phyloP scores from a whole-genome alignment of 2,797 vertebrate genomes.

The Lophius americanus region DNA sequence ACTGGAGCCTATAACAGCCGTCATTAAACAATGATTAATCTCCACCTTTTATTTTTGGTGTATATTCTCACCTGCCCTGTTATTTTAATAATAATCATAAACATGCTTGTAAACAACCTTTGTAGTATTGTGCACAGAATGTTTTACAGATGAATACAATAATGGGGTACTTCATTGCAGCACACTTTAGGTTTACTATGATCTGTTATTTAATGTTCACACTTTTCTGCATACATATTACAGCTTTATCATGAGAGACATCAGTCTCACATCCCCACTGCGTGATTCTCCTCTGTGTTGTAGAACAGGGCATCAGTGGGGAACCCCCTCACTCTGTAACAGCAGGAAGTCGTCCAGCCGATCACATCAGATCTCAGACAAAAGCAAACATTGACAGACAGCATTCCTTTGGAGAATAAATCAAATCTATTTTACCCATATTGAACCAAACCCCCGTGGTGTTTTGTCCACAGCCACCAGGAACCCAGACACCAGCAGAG shows the following conservation, averaged over 20 bases:
- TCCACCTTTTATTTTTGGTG: too few relatives aligned
- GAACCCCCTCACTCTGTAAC: background rate
- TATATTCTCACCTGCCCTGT: too few relatives aligned
- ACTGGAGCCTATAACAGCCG: too few relatives aligned
- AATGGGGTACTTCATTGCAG: too few relatives aligned
- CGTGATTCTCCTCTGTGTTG: conserved; percentile 1
- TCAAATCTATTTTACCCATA: background rate
- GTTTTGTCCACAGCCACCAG: conserved; percentile 2
- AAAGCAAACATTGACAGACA: conserved; percentile 7
- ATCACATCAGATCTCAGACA: conserved; percentile 27
- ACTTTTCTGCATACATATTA: background rate
- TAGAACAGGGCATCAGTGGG: conserved; percentile 1
- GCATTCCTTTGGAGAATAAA: conserved; percentile 18
- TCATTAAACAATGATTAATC: too few relatives aligned
- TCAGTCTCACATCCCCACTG: background rate
- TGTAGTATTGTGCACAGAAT: too few relatives aligned
- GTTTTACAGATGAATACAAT: too few relatives aligned
- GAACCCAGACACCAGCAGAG: conserved; percentile 54
- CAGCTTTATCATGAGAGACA: background rate
- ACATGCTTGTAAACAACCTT: too few relatives aligned
- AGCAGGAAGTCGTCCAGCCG: conserved; percentile 7
- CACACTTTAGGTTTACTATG: too few relatives aligned
- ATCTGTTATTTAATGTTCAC: too few relatives aligned
- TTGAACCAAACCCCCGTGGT: too few relatives aligned
- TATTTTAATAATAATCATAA: too few relatives aligned